Evolutionary conservation across 2,888 invertebrate genomes (phyloP).

Genomic region (Acanthacorydalis orientalis): DNA sequence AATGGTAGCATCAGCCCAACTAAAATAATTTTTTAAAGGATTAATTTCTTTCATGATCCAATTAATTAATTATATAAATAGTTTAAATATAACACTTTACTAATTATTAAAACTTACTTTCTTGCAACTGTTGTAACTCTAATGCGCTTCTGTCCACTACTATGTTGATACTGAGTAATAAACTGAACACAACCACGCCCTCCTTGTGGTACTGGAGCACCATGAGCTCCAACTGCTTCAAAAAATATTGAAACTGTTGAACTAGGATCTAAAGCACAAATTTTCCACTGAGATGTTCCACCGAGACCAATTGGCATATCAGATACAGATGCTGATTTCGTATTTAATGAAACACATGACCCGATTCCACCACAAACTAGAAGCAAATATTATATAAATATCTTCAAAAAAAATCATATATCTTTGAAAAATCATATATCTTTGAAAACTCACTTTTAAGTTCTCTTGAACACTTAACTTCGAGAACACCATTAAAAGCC

Average conservation of each 20-base stretch:
- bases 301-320: constrained; percentile 97
- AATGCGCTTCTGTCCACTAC: constrained; percentile 86
- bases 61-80: too few species aligned
- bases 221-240: constrained; percentile 91
- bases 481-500: constrained; percentile 95
- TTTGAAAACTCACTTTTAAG: constrained; percentile 47
- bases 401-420: neutral
- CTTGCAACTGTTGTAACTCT: constrained; percentile 95
- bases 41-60: too few species aligned
- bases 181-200: constrained; percentile 95
- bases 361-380: constrained; percentile 87
- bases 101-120: constrained; percentile 41
- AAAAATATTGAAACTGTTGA: constrained; percentile 90
- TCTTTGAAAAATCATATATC: neutral
- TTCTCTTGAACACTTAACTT: constrained; percentile 92
- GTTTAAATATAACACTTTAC: neutral
- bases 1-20: constrained; percentile 89
- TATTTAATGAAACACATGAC: constrained; percentile 84
- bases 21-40: constrained; percentile 18
- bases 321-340: constrained; percentile 81
- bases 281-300: constrained; percentile 96
- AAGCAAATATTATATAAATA: constrained; percentile 6
- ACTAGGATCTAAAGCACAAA: constrained; percentile 85
- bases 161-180: constrained; percentile 96
- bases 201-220: constrained; percentile 87